Percentiles rank a stretch among this genome's conserved stretches.
Conservation (phyloP, 2,797 vertebrate species). For the Remorina albescens region DNA sequence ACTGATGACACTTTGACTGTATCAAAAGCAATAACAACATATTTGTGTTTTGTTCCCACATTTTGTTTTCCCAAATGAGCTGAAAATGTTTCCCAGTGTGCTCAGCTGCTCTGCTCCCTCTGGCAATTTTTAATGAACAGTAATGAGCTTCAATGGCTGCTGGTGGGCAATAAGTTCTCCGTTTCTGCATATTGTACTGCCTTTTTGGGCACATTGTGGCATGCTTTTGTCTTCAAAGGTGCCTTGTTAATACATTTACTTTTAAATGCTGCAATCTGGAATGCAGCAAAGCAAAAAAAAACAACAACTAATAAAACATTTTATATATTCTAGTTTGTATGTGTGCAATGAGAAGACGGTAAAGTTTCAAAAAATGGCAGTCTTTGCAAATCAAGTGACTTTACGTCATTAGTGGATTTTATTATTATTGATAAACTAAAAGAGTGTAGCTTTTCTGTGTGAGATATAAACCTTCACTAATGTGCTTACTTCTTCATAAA, state of each 20-base stretch:
- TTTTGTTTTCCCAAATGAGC: constrained; percentile 6
- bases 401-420: not conserved
- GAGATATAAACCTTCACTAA: constrained; percentile 27
- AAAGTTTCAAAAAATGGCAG: not conserved
- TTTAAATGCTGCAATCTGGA: constrained; percentile 35
- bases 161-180: constrained; percentile 26
- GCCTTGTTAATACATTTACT: constrained; percentile 12
- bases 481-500: not conserved
- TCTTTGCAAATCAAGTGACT: not conserved
- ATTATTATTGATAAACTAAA: not conserved
- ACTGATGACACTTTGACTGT: constrained; percentile 29
- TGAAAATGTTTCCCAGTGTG: not conserved
- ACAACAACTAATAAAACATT: constrained; percentile 51
- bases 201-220: constrained; percentile 1
- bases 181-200: not conserved
- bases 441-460: constrained; percentile 4
- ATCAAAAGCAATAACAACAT: constrained; percentile 58
- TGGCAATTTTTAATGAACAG: constrained; percentile 45
- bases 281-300: constrained; percentile 17
- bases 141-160: constrained; percentile 45
- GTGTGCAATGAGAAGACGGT: not conserved
- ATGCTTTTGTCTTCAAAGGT: constrained; percentile 5
- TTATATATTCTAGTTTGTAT: constrained; percentile 26
- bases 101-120: constrained; percentile 21
- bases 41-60: constrained; percentile 5